Percentiles rank a stretch among this genome's conserved stretches.
These are phyloP conservation scores for Molossus alvarezi DNA, from an alignment of 2,797 vertebrate genomes.

Conservation along the genomic window DNA sequence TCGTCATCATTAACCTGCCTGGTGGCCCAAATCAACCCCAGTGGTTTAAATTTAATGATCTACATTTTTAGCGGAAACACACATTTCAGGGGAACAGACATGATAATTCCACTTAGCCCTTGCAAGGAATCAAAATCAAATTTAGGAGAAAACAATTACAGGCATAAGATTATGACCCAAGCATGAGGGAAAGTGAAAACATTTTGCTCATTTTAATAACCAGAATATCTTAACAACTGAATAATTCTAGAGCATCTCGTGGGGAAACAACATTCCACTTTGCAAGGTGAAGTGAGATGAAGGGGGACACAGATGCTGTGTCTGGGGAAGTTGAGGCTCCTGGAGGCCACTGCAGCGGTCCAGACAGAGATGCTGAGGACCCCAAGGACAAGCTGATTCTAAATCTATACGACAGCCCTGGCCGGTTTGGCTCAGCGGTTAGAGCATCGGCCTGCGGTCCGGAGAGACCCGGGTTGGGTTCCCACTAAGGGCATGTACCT, in stretches of 20 bases:
- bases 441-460: too few species aligned
- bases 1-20: neutral
- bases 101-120: neutral
- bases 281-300: too few species aligned
- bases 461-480: too few species aligned
- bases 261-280: neutral
- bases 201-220: neutral
- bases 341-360: too few species aligned
- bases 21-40: neutral
- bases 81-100: neutral
- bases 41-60: neutral
- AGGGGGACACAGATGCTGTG: neutral
- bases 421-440: too few species aligned
- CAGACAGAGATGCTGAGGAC: too few species aligned
- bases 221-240: neutral
- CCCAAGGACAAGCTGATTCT: neutral
- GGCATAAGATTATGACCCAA: neutral
- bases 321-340: neutral
- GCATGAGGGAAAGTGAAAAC: neutral
- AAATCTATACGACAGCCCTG: neutral
- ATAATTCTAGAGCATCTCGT: accelerated
- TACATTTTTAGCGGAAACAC: neutral
- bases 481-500: too few species aligned
- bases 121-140: neutral
- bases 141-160: neutral